Evolutionary conservation across 1,140 invertebrate genomes (phyloP).

Genomic region (Subanguina moxae): DNA sequence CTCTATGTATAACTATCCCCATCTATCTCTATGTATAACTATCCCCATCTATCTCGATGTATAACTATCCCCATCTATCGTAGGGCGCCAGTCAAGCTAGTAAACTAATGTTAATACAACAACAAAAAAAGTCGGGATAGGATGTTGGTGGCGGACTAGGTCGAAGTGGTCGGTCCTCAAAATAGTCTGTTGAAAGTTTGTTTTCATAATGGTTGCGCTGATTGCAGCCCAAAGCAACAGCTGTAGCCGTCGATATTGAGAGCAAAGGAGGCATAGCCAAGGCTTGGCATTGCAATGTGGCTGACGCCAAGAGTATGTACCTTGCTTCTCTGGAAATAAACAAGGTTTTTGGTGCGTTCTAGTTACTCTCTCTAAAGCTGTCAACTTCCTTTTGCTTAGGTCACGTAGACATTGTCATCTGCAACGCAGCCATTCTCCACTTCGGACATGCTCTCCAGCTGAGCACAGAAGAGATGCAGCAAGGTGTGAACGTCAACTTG

Average conservation of each 20-base stretch:
- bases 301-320: slow-evolving; percentile 33
- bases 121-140: too few species aligned
- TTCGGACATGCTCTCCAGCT: slow-evolving; percentile 51
- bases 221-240: slow-evolving; percentile 13
- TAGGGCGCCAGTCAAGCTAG: too few species aligned
- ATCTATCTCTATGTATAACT: too few species aligned
- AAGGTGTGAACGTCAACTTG: slow-evolving; percentile 51
- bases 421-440: slow-evolving; percentile 55
- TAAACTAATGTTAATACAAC: too few species aligned
- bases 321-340: slow-evolving; percentile 31
- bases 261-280: slow-evolving; percentile 22
- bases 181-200: too few species aligned
- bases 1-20: too few species aligned
- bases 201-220: too few species aligned
- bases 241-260: slow-evolving; percentile 25
- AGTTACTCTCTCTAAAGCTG: neutral
- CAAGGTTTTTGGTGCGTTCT: slow-evolving; percentile 41
- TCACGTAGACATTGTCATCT: slow-evolving; percentile 54
- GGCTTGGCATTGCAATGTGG: slow-evolving; percentile 41
- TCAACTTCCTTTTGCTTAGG: slow-evolving; percentile 27
- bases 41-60: too few species aligned
- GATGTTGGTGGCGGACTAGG: too few species aligned
- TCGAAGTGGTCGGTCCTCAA: too few species aligned
- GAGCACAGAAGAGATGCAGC: slow-evolving; percentile 41
- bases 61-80: too few species aligned